Evolutionary conservation across 2,888 invertebrate genomes (phyloP), one percentile per base, ranked within the genome.

Genomic region (Calameuta filiformis): DNA sequence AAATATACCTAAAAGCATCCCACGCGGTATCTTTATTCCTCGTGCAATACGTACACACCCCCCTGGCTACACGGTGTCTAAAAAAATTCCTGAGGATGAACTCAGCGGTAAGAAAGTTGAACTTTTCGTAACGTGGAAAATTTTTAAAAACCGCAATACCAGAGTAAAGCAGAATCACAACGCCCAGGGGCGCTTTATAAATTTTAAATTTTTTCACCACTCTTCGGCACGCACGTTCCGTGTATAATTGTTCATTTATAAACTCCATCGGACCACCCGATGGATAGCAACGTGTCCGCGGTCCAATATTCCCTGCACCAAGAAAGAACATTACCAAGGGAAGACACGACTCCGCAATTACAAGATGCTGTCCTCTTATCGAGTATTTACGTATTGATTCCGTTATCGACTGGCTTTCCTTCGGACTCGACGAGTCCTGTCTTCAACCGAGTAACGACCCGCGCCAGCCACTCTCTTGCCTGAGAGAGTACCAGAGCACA

Each of bases 291-390:
- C 35, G 74, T 23, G 74, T n/a, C 74, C 35, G 35, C 33, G n/a
- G 23, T 74, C 74, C 74, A 34, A 82, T 81, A 79, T 80, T 80
- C 56, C 83, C 82, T 77, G 80, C 78, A 76, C 76, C 71, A 76
- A 80, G 80, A 75, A 73, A 81, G 81, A 79, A 84, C 84, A 82
- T 84, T 85, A 83, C 79, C 82, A 78, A 76, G 75, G 78, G 83
- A 83, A 81, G 84, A 87, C 87, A 88, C 82, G 86, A 85, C 83
- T 87, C 80, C 82, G 87, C 88, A 87, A 88, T 88, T 88, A 87
- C 85, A 88, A 87, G 87, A 84, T 76, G 77, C 80, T 80, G 81
- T 75, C 77, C 81, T 81, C 85, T 84, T 85, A 85, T 85, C 85
- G 85, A 80, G 79, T 85, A 85, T 85, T 85, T 83, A 85, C 83